Evolutionary conservation across 2,888 invertebrate species (phyloP).

Genomic region (Eupeodes luniger): DNA sequence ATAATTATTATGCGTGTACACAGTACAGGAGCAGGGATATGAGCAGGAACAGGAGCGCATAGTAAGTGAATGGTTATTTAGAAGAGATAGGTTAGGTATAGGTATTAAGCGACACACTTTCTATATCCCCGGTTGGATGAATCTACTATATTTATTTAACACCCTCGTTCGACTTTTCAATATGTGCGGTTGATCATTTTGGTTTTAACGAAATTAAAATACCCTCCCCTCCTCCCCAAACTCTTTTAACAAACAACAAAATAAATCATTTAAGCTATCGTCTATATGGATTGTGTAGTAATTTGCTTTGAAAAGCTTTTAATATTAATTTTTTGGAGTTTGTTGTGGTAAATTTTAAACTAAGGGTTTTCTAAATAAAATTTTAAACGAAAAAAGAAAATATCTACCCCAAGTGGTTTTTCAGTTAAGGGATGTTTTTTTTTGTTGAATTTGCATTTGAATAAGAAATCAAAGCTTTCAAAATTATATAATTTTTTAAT

Average conservation of each 20-base stretch:
- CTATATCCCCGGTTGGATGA: not conserved
- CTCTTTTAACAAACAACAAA: not conserved
- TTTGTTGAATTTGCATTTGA: too few relatives aligned
- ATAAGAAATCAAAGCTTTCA: too few relatives aligned
- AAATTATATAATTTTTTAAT: too few relatives aligned
- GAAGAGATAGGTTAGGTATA: slow-evolving; percentile 19
- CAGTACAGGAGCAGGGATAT: not conserved
- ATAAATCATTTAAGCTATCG: not conserved
- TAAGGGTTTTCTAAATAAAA: not conserved
- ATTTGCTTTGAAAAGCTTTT: slow-evolving; percentile 40
- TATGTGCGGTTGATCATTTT: slow-evolving; percentile 71
- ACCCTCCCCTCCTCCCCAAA: not conserved
- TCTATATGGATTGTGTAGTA: slow-evolving; percentile 2
- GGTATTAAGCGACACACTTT: slow-evolving; percentile 36
- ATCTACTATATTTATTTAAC: slow-evolving; percentile 47
- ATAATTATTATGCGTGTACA: slow-evolving; percentile 45
- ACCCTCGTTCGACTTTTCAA: slow-evolving; percentile 67
- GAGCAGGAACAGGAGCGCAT: too few relatives aligned
- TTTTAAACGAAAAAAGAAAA: too few relatives aligned
- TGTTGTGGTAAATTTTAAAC: not conserved
- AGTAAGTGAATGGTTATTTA: slow-evolving; percentile 56
- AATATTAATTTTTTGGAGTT: not conserved
- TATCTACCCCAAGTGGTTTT: too few relatives aligned
- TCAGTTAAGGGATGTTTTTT: too few relatives aligned
- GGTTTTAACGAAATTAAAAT: slow-evolving; percentile 45